phyloP scores from a whole-genome alignment of 2,113 vertebrate genomes.

The Cricetomys ansorgei region DNA sequence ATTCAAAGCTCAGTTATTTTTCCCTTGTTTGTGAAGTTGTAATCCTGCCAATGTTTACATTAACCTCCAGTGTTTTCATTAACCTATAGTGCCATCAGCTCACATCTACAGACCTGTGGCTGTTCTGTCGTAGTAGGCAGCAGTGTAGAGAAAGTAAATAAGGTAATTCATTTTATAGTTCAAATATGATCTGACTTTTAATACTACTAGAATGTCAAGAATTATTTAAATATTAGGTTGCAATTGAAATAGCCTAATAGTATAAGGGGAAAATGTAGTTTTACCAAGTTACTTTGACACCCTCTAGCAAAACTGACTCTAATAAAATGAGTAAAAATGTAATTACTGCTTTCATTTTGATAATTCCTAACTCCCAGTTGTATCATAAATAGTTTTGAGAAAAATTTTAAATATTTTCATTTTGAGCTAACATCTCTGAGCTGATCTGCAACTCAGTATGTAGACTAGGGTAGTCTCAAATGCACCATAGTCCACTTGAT shows the following conservation, averaged over 20 bases:
- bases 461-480: background rate
- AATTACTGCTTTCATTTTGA: conserved; percentile 47
- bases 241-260: background rate
- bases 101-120: conserved; percentile 98
- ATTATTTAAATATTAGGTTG: conserved; percentile 12
- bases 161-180: conserved; percentile 87
- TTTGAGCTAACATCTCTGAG: background rate
- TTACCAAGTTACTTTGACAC: conserved; percentile 35
- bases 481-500: background rate
- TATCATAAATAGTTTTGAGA: conserved; percentile 37
- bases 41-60: conserved; percentile 24
- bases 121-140: conserved; percentile 98
- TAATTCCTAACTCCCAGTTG: background rate
- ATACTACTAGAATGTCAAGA: background rate
- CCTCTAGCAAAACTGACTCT: conserved; percentile 48
- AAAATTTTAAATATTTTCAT: conserved; percentile 59
- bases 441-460: background rate
- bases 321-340: conserved; percentile 59
- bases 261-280: conserved; percentile 1
- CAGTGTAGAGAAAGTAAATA: conserved; percentile 98
- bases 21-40: conserved; percentile 50
- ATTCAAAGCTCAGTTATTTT: background rate
- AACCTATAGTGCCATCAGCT: conserved; percentile 94
- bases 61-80: conserved; percentile 65
- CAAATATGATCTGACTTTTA: conserved; percentile 21